Base-by-base conservation (phyloP, 2,888 invertebrate genomes). In the Anaspis maculata region DNA sequence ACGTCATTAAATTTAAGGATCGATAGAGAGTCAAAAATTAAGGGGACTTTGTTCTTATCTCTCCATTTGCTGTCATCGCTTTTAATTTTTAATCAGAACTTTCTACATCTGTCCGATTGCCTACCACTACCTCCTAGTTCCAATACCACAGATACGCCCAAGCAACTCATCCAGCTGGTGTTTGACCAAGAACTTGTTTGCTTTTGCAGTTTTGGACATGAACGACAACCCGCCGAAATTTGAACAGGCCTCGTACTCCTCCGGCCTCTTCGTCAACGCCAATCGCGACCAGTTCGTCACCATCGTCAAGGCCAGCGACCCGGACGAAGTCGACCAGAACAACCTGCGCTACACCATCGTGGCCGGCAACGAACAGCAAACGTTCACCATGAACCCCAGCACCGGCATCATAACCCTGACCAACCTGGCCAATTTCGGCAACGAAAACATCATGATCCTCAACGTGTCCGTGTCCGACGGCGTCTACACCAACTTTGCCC, bases 401-500 rank as follows among this genome's bases (percentile, higher is more conserved):
- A 71, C 71, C 6, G 73, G 73, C 52, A 62, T 85, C 12, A 77
- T 89, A 30, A 74, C 76, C 1, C 64, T 88, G 38, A 77, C 83
- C 42, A 83, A 84, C 57, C 74, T 84, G 59, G 78, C 85, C 41
- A 80, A 80, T 55, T 79, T 82, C 48, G 76, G 77, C 3, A 72
- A 76, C 30, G 68, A 72, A 31, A 40, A 41, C 13, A 46, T 51
- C 27, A 78, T 79, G 54, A 67, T 77, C 38, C 72, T 96, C 37
- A 96, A 96, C 69, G 82, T 96, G 16, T 94, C 94, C 1, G 95
- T 91, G 22, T 88, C 89, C 33, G 96, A 97, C 69, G 95, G 95
- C 16, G 89, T 95, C 21, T 94, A 91, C 68, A 91, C 90, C 4
- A 85, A 80, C 45, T 94, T 86, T 66, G 80, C 90, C 1, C 71